phyloP scores from a whole-genome alignment of 2,797 vertebrate species.

The Gobionotothen gibberifrons region DNA sequence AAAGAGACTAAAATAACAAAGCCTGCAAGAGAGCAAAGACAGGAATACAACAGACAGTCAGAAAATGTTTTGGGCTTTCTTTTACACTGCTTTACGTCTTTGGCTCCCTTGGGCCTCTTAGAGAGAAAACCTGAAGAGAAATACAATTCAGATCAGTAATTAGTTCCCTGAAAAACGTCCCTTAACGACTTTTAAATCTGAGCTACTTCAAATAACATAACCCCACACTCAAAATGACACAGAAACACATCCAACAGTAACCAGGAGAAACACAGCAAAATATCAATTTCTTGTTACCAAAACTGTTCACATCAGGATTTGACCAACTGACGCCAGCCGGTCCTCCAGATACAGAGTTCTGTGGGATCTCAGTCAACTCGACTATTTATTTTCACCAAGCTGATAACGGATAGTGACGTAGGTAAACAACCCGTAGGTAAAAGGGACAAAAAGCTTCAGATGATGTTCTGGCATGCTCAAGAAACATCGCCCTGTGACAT shows the following conservation, averaged over 20 bases:
- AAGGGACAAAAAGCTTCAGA: slow-evolving; percentile 50
- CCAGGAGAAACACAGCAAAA: slow-evolving; percentile 67
- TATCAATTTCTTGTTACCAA: slow-evolving; percentile 62
- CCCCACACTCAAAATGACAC: slow-evolving; percentile 65
- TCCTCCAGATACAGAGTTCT: slow-evolving; percentile 43
- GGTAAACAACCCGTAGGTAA: slow-evolving; percentile 53
- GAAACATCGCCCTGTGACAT: slow-evolving; percentile 54
- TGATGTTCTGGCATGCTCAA: slow-evolving; percentile 74
- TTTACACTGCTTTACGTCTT: slow-evolving; percentile 57
- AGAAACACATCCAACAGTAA: slow-evolving; percentile 69
- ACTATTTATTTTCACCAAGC: slow-evolving; percentile 50
- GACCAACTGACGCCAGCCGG: slow-evolving; percentile 27
- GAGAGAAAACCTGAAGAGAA: slow-evolving; percentile 53
- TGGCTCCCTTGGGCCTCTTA: slow-evolving; percentile 60
- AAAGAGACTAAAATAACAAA: slow-evolving; percentile 57
- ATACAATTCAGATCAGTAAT: slow-evolving; percentile 60
- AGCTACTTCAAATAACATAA: slow-evolving; percentile 65
- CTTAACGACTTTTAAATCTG: slow-evolving; percentile 47
- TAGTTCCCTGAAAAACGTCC: slow-evolving; percentile 38
- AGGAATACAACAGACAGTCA: slow-evolving; percentile 49
- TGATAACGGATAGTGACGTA: slow-evolving; percentile 33
- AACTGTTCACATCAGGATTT: slow-evolving; percentile 52
- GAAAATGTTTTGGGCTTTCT: slow-evolving; percentile 56
- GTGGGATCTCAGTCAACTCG: slow-evolving; percentile 31
- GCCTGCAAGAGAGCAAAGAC: slow-evolving; percentile 51